These are phyloP conservation scores for Cryptocheilus praepositus DNA, from an alignment of 2,888 invertebrate genomes.

Conservation along the genomic window DNA sequence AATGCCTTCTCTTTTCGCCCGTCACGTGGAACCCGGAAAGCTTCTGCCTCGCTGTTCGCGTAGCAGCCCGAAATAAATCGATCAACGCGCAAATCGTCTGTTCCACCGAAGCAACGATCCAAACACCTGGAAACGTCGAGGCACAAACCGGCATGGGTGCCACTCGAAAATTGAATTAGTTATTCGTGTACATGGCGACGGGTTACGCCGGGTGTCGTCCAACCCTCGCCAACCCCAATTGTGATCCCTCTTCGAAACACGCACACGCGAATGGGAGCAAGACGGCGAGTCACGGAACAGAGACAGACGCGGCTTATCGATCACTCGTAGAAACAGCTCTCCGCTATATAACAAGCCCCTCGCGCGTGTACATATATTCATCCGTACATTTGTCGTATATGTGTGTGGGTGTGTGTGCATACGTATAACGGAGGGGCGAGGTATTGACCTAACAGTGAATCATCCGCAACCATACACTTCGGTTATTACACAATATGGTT, in stretches of 20 bases:
- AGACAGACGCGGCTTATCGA: constrained; percentile 57
- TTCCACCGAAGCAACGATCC: background rate
- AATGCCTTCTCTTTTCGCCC: too few relatives aligned
- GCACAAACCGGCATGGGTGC: background rate
- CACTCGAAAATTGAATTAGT: constrained; percentile 49
- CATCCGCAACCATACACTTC: constrained; percentile 46
- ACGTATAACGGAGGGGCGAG: constrained; percentile 46
- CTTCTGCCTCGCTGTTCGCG: too few relatives aligned
- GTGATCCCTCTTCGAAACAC: constrained; percentile 38
- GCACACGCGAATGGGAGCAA: constrained; percentile 22
- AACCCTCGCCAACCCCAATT: constrained; percentile 44
- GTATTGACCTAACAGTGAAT: constrained; percentile 68
- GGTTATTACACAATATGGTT: constrained; percentile 44
- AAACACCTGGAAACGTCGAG: background rate
- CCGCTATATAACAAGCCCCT: constrained; percentile 23
- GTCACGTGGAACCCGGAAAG: too few relatives aligned
- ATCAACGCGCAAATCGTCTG: too few relatives aligned
- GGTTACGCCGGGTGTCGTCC: constrained; percentile 26
- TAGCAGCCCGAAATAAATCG: too few relatives aligned
- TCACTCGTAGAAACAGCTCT: constrained; percentile 56
- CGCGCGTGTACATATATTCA: too few relatives aligned
- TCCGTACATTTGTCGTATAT: too few relatives aligned
- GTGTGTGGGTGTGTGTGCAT: background rate
- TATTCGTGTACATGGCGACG: constrained; percentile 34
- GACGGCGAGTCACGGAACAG: background rate